phyloP scores from a whole-genome alignment of 2,113 vertebrate species.

The Serranochromis macrocephalus region DNA sequence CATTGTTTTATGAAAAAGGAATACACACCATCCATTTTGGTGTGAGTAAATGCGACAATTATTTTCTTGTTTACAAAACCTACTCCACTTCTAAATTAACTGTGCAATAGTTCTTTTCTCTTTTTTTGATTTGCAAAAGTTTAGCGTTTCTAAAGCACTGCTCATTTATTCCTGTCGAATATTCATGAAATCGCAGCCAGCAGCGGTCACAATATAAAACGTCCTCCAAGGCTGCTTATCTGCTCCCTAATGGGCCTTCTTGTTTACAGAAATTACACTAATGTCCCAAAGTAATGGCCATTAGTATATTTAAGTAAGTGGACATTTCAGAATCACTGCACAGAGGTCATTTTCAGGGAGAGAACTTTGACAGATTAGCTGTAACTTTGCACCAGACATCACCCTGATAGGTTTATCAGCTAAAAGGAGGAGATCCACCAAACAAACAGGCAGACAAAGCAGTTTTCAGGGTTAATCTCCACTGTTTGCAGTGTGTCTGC shows the following conservation, averaged over 20 bases:
- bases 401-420: constrained; percentile 36
- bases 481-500: constrained; percentile 17
- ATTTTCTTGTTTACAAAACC: background rate
- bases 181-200: background rate
- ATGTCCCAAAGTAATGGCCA: background rate
- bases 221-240: background rate
- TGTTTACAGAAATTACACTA: background rate
- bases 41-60: fast-evolving
- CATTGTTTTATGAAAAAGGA: background rate
- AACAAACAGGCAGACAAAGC: constrained; percentile 20
- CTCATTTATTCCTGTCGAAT: background rate
- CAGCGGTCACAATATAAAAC: background rate
- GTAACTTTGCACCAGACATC: constrained; percentile 15
- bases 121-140: background rate
- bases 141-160: background rate
- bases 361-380: background rate
- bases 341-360: background rate
- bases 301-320: background rate
- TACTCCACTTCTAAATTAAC: background rate
- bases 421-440: constrained; percentile 9
- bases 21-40: background rate
- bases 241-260: background rate
- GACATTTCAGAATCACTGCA: background rate
- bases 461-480: constrained; percentile 22
- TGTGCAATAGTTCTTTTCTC: background rate